phyloP scores from a whole-genome alignment of 2,797 vertebrate species.

The Coreius guichenoti region DNA sequence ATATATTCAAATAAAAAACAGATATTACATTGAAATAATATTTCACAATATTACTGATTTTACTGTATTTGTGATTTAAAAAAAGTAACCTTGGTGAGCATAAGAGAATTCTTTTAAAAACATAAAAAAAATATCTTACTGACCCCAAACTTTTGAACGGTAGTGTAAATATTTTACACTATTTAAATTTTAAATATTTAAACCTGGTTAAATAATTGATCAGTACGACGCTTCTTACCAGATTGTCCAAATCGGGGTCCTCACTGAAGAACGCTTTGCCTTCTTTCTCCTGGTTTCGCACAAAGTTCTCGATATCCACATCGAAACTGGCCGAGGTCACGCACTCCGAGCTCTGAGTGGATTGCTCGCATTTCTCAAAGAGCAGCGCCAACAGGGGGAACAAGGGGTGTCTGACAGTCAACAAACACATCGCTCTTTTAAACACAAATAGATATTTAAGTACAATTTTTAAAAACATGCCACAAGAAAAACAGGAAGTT shows the following conservation, averaged over 20 bases:
- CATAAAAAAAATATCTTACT: background rate
- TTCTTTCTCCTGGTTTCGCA: slow-evolving; percentile 86
- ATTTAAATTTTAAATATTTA: too few species aligned
- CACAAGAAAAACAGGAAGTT: slow-evolving; percentile 35
- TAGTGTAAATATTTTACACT: background rate
- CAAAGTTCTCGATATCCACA: slow-evolving; percentile 88
- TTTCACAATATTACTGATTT: background rate
- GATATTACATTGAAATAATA: background rate
- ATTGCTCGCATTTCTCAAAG: slow-evolving; percentile 89
- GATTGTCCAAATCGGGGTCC: slow-evolving; percentile 86
- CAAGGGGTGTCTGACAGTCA: slow-evolving; percentile 73
- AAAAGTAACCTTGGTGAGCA: background rate
- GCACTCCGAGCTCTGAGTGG: slow-evolving; percentile 86
- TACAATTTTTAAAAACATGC: background rate
- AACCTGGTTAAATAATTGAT: background rate
- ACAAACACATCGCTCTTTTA: slow-evolving; percentile 18
- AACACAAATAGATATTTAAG: slow-evolving; percentile 33
- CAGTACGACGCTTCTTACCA: slow-evolving; percentile 72
- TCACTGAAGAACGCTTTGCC: slow-evolving; percentile 88
- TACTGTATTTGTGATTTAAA: background rate
- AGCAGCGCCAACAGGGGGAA: slow-evolving; percentile 87
- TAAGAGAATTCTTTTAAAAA: background rate
- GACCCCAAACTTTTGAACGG: background rate
- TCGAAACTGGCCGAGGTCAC: slow-evolving; percentile 88
- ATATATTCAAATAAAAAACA: background rate